Base-by-base conservation (phyloP, 2,888 invertebrate species). In the Erebia epiphron region DNA sequence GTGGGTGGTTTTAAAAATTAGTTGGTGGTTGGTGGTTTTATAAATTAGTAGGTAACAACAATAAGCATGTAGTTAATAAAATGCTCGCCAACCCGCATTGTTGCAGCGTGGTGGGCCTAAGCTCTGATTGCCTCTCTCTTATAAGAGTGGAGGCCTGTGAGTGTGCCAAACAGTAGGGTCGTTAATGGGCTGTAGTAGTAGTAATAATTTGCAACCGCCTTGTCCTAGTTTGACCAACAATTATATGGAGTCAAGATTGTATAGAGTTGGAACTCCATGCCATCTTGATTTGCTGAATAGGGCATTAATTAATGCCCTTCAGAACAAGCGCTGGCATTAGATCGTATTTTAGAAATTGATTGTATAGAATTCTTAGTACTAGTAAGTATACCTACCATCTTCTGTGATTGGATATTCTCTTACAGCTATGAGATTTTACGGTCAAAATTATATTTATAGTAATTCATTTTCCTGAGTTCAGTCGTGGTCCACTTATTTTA, bases 221-320 rank as follows among this genome's bases (percentile, higher is more conserved):
- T 13, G 56, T 62, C 61, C 43, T 13, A 21, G 18, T 62, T 46
- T 62, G 43, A 13, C 1, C 41, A 56, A 18, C 5, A 56, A 66
- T 7, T 35, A 35, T 5, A 35, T 35, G 35, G 35, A 35, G 7
- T 35, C 35, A 35, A 35, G 35, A 35, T 35, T 7, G 35, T 35
- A 35, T 7, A 35, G 7, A 21, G 18, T 18, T 16, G 54, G 54
- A 43, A 66, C 43, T 66, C 43, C 16, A 43, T 43, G 56, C 43
- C 65, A 41, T 66, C 65, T 66, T 66, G 65, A 56, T 56, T 18
- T 66, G 65, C 14, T 56, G 65, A 66, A 56, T 65, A 16, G 65
- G 56, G 56, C 43, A 56, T 66, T 66, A 66, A 66, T 66, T 56
- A 66, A 66, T 66, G 65, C 65, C 56, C 56, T 66, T 66, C 43